Base-by-base conservation (phyloP, 2,888 invertebrate genomes). In the Bellardia pandia region DNA sequence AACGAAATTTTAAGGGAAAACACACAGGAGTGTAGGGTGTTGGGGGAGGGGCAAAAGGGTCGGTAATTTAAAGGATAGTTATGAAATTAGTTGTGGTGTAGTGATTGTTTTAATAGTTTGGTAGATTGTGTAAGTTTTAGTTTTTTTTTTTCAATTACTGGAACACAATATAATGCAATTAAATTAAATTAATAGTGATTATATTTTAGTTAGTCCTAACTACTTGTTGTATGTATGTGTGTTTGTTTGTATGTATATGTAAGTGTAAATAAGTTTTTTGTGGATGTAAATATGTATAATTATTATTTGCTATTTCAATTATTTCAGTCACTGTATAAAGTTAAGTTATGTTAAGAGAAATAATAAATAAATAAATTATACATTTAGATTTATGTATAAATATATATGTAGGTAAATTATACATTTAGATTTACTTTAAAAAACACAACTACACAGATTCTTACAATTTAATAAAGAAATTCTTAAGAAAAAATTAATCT, bases 121-220 rank as follows among this genome's bases (percentile, higher is more conserved):
- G 68, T 74, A 11, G 30, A 23, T 33, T 64, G 72, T 66, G 23
- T n/a, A 33, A 53, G 16, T 37, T 68, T 60, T 8, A 3, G 11
- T 23, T 56, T 9, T 23, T 23, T 23, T 23, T 7, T 56, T 56
- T 69, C 14, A 69, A 51, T 82, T 53, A 53, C 30, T 69, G 48
- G 48, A 82, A 69, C 60, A 76, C 48, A 71, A 66, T 84, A 60
- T 62, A 62, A 69, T 82, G 62, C 76, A 76, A 68, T 33, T 75
- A 60, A 60, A 60, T n/a, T 37, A 16, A 23, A 60, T n/a, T 62
- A 16, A 23, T 58, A 60, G 0, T 53, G 71, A 45, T 48, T 66
- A 60, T 62, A 69, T 71, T 76, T 78, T 37, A 62, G 74, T 84
- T 81, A 87, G 78, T 81, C 74, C 87, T 87, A 87, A 85, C 87